Percentiles rank a stretch among this genome's conserved stretches.
phyloP scores from a whole-genome alignment of 2,113 vertebrate genomes.

The Gasterosteus nipponicus region DNA sequence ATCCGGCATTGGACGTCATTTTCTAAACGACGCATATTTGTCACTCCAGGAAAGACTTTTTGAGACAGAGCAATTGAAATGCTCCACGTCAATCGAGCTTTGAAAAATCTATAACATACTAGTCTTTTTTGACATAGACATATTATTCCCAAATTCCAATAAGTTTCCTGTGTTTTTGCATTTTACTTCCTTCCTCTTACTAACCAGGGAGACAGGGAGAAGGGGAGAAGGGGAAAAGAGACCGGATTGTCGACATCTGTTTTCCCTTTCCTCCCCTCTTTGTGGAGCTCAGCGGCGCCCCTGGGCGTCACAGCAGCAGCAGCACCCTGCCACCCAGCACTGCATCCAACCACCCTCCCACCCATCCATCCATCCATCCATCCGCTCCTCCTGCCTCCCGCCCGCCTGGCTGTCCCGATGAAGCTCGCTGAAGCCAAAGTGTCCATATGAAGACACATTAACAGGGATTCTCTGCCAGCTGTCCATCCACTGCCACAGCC shows the following conservation, averaged over 20 bases:
- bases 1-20: not conserved
- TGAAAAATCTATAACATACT: not conserved
- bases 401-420: slow-evolving; percentile 19
- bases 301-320: slow-evolving; percentile 49
- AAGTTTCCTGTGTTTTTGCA: slow-evolving; percentile 63
- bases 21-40: not conserved
- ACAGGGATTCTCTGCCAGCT: slow-evolving; percentile 42
- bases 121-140: not conserved
- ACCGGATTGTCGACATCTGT: slow-evolving; percentile 76
- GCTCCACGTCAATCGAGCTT: not conserved
- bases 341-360: slow-evolving; percentile 19
- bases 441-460: slow-evolving; percentile 50
- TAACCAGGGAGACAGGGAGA: not conserved
- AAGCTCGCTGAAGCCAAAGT: slow-evolving; percentile 60
- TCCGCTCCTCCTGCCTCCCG: slow-evolving; percentile 11
- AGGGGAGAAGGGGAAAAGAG: slow-evolving; percentile 22
- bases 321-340: slow-evolving; percentile 55
- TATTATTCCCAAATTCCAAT: slow-evolving; percentile 54
- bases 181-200: slow-evolving; percentile 60
- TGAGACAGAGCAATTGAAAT: not conserved
- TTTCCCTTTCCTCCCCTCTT: slow-evolving; percentile 57
- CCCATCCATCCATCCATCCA: slow-evolving; percentile 17
- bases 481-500: slow-evolving; percentile 34
- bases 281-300: slow-evolving; percentile 46
- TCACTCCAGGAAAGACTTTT: not conserved